Conservation (phyloP, 2,113 vertebrate species). For the Lanius collurio region DNA sequence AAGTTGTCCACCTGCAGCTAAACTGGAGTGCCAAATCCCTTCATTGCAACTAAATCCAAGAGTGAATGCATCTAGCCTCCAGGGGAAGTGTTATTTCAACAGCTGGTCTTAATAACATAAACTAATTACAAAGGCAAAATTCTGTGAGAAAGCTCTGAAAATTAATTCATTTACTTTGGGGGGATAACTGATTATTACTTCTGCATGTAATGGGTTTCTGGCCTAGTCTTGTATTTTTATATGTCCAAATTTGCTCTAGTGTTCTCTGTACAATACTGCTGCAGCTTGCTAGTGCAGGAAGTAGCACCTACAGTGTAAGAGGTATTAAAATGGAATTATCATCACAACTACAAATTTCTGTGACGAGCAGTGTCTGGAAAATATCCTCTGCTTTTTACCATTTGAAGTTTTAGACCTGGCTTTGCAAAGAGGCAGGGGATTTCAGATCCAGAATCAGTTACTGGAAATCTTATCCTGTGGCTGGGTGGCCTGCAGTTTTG, state of each 20-base stretch:
- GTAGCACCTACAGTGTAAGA: not conserved
- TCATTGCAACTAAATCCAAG: not conserved
- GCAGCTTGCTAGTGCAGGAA: not conserved
- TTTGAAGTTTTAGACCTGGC: slow-evolving; percentile 55
- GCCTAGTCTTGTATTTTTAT: not conserved
- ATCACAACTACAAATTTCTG: not conserved
- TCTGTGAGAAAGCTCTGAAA: slow-evolving; percentile 19
- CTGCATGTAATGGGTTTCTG: not conserved
- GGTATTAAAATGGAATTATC: slow-evolving; percentile 5
- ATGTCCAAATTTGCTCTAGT: not conserved
- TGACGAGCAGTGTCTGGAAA: not conserved
- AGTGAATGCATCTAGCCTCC: not conserved
- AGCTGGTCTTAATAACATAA: slow-evolving; percentile 18
- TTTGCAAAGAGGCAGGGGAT: slow-evolving; percentile 28
- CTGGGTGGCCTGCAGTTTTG: slow-evolving; percentile 51
- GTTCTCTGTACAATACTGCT: not conserved
- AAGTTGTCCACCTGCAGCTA: slow-evolving; percentile 4
- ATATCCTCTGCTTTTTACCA: slow-evolving; percentile 18
- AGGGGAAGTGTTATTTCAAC: slow-evolving; percentile 14
- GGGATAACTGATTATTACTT: not conserved
- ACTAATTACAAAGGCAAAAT: slow-evolving; percentile 21
- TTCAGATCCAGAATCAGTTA: slow-evolving; percentile 59
- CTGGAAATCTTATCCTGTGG: slow-evolving; percentile 43
- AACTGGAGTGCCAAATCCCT: not conserved
- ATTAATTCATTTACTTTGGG: not conserved